phyloP scores from a whole-genome alignment of 2,113 vertebrate genomes.

The Xerus inauris region DNA sequence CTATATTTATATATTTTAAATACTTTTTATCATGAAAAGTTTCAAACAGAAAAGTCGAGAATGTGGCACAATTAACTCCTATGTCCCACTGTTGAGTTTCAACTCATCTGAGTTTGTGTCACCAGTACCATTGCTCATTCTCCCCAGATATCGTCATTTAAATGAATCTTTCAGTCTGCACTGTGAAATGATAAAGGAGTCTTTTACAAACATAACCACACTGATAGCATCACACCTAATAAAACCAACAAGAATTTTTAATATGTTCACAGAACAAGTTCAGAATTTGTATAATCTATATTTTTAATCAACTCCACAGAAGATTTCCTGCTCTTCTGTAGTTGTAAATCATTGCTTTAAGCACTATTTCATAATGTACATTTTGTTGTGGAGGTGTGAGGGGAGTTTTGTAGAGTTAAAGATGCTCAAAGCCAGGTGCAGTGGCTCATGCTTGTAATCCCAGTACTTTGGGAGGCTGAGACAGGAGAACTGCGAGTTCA shows the following conservation, averaged over 20 bases:
- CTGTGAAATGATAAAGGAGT: neutral
- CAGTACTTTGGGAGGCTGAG: too few relatives aligned
- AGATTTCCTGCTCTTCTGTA: neutral
- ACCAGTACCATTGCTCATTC: neutral
- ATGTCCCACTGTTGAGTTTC: neutral
- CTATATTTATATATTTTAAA: neutral
- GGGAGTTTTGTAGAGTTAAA: neutral
- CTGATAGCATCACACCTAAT: conserved; percentile 36
- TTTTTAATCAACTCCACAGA: conserved; percentile 23
- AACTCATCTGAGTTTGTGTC: neutral
- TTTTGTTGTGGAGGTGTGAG: neutral
- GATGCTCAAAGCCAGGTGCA: neutral
- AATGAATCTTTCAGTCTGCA: conserved; percentile 38
- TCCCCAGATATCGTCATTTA: neutral
- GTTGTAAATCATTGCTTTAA: neutral
- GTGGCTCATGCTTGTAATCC: too few relatives aligned
- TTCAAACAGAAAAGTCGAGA: neutral
- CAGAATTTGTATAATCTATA: neutral
- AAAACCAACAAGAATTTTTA: conserved; percentile 35
- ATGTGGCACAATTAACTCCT: neutral
- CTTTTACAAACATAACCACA: neutral
- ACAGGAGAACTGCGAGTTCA: too few relatives aligned
- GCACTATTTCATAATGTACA: neutral
- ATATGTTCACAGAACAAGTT: neutral
- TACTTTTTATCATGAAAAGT: neutral